Conservation (phyloP, 2,797 vertebrate species). For the Triplophysa yarkandensis region DNA sequence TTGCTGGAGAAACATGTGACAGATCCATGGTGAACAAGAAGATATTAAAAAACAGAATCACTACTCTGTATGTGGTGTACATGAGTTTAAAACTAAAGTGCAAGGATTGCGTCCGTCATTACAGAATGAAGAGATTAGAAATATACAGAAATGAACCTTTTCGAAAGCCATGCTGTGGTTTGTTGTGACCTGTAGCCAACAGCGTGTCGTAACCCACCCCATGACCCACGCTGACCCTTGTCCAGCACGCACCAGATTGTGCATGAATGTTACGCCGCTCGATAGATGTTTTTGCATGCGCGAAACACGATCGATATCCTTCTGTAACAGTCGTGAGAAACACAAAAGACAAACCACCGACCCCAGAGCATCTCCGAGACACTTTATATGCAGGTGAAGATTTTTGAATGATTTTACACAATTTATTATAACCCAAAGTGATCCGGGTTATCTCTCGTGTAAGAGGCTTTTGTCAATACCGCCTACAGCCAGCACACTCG, state of each 20-base stretch:
- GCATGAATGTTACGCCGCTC: conserved; percentile 1
- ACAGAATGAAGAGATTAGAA: neutral
- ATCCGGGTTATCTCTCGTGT: conserved; percentile 1
- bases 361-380: conserved; percentile 17
- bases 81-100: conserved; percentile 7
- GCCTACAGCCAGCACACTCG: conserved; percentile 25
- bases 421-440: conserved; percentile 26
- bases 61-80: conserved; percentile 6
- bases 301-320: conserved; percentile 35
- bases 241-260: neutral
- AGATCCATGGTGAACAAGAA: conserved; percentile 3
- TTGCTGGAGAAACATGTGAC: neutral
- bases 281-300: conserved; percentile 19
- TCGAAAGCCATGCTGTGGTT: conserved; percentile 2
- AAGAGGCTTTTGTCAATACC: conserved; percentile 19
- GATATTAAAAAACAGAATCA: conserved; percentile 2
- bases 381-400: conserved; percentile 18
- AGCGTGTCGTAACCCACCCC: neutral
- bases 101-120: neutral
- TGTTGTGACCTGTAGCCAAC: conserved; percentile 19
- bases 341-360: conserved; percentile 18
- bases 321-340: conserved; percentile 26
- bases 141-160: neutral
- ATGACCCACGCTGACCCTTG: neutral
- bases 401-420: conserved; percentile 36